Evolutionary conservation across 2,113 vertebrate species (phyloP).

Genomic region (Gracilinanus agilis): DNA sequence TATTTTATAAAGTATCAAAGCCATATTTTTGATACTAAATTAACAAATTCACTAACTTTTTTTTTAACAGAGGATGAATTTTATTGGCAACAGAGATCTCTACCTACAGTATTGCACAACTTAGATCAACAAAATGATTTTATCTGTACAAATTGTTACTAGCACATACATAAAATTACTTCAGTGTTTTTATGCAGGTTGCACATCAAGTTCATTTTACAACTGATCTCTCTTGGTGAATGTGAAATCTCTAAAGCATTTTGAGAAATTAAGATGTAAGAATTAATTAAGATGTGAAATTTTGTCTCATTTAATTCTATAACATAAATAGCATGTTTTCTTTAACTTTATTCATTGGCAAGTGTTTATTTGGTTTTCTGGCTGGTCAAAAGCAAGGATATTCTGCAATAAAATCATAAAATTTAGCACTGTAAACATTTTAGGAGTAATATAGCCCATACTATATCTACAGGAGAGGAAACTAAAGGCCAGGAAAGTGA

Average conservation of each 20-base stretch:
- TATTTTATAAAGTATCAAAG: slow-evolving; percentile 32
- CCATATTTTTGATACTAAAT: slow-evolving; percentile 27
- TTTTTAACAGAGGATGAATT: slow-evolving; percentile 34
- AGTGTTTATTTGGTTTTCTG: not conserved
- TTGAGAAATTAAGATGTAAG: not conserved
- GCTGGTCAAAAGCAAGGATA: not conserved
- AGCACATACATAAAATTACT: slow-evolving; percentile 8
- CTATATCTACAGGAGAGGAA: not conserved
- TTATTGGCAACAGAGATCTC: slow-evolving; percentile 60
- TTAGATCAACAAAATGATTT: slow-evolving; percentile 52
- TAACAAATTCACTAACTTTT: slow-evolving; percentile 26
- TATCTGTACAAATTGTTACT: slow-evolving; percentile 37
- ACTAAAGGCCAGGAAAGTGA: not conserved
- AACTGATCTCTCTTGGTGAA: not conserved
- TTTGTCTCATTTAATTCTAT: not conserved
- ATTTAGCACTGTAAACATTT: not conserved
- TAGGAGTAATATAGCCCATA: not conserved
- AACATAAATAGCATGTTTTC: not conserved
- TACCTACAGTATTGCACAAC: slow-evolving; percentile 69
- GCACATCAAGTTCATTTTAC: not conserved
- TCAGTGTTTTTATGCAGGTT: slow-evolving; percentile 7
- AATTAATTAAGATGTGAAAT: not conserved
- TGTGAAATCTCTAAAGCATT: slow-evolving; percentile 19
- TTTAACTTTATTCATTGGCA: not conserved
- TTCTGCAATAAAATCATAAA: not conserved